Base-by-base conservation (phyloP, 2,888 invertebrate species). In the Sarcophaga caerulescens region DNA sequence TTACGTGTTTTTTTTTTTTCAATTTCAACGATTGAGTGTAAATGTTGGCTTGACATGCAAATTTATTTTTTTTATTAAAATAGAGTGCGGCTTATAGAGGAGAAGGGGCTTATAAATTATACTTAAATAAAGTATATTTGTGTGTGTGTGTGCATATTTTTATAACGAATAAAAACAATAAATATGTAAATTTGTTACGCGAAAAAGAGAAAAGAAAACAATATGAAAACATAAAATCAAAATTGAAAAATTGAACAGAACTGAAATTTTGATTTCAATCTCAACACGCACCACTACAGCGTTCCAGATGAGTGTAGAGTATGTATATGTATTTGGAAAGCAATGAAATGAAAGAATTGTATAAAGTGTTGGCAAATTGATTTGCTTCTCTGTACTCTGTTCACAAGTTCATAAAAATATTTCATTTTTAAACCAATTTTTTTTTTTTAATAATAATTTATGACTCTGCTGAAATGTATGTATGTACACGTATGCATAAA, bases 1-100 rank as follows among this genome's bases (percentile, higher is more conserved):
- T 65, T 75, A 75, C 84, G 75, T 82, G 44, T 70, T 80, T 78
- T 52, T 47, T 52, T 47, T 12, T 6, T 52, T 52, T 60, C 47
- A 70, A 62, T 81, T 74, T 60, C 10, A n/a, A 66, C 44, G 68
- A 85, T 85, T 78, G 65, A 68, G 75, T 85, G 84, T 62, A 80
- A 87, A 87, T 87, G 85, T 59, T 69, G 23, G 62, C 52, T 74
- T 70, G 73, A 84, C 87, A 87, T 84, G 87, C 87, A 81, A 87
- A 82, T 80, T 79, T 35, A 35, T 35, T 8, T 80, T 82, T 78
- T 63, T 74, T 25, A 44, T n/a, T 19, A 25, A 19, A 8, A 69
- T 14, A 35, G 62, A 74, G 52, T 14, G 52, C 14, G 12, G 52
- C 14, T 52, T 14, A 52, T 52, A 52, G 14, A 14, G 52, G 17